Conservation (phyloP, 1,140 invertebrate genomes). For the Lasioglossum baleicum region DNA sequence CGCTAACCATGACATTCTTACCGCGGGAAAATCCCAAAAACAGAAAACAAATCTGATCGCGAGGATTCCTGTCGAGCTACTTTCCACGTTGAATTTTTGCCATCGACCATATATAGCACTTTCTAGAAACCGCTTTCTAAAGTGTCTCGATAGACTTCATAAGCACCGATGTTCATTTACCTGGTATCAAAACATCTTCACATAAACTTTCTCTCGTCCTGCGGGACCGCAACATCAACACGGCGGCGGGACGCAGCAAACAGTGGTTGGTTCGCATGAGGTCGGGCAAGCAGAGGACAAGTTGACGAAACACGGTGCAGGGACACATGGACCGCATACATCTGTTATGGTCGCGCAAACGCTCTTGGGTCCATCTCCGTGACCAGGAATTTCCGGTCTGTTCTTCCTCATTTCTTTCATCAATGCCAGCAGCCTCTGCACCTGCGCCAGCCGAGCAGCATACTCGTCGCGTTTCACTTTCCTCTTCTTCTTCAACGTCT, state of each 20-base stretch:
- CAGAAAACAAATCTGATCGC: too few species aligned
- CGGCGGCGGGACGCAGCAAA: background rate
- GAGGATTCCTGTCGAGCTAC: too few species aligned
- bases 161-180: too few species aligned
- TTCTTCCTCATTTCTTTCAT: constrained; percentile 22
- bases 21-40: too few species aligned
- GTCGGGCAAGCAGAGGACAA: background rate
- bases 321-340: background rate
- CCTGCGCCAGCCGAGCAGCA: background rate
- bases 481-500: constrained; percentile 2
- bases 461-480: constrained; percentile 14
- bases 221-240: background rate
- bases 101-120: too few species aligned
- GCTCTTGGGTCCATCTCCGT: background rate
- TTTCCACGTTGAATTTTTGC: too few species aligned
- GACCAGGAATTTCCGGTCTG: background rate
- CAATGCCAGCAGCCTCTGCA: background rate
- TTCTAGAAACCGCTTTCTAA: too few species aligned
- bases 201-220: background rate
- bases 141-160: too few species aligned
- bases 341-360: background rate
- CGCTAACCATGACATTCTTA: too few species aligned
- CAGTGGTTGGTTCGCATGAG: background rate
- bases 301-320: background rate
- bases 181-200: background rate